Percentiles rank a stretch among this genome's conserved stretches.
Evolutionary conservation across 2,113 vertebrate species (phyloP).

Genomic region (Oenanthe oenanthe): DNA sequence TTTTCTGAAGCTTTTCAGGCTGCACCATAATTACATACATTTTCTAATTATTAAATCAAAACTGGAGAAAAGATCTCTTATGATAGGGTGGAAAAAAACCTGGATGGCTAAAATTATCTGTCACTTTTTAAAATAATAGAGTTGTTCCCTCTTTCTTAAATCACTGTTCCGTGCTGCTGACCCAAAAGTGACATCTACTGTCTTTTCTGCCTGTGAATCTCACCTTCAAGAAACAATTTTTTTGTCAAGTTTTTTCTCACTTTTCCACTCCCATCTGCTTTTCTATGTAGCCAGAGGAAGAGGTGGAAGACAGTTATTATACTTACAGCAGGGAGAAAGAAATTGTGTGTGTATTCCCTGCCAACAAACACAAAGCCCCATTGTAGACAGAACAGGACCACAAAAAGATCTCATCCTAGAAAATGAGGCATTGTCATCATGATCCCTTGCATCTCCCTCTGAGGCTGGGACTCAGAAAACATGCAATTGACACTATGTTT

Average conservation of each 20-base stretch:
- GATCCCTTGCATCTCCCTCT: neutral
- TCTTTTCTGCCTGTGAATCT: neutral
- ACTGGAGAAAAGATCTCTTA: neutral
- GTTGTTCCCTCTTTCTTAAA: neutral
- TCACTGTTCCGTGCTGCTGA: neutral
- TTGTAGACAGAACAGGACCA: neutral
- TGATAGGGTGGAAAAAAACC: neutral
- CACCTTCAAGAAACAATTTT: constrained; percentile 18
- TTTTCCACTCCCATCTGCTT: constrained; percentile 33
- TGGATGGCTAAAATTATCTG: neutral
- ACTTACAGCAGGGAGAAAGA: neutral
- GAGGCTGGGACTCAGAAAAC: neutral
- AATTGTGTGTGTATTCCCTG: neutral
- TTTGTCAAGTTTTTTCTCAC: constrained; percentile 39
- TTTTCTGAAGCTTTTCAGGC: neutral
- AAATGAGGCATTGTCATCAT: neutral
- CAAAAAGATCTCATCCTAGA: neutral
- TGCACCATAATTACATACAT: neutral
- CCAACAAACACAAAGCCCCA: neutral
- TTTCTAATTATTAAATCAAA: constrained; percentile 33
- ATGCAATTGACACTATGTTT: neutral
- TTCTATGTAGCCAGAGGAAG: neutral
- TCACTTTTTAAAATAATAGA: constrained; percentile 29
- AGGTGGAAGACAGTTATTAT: neutral
- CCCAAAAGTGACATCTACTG: neutral